Evolutionary conservation across 2,888 invertebrate genomes (phyloP).

Genomic region (Aromia moschata): DNA sequence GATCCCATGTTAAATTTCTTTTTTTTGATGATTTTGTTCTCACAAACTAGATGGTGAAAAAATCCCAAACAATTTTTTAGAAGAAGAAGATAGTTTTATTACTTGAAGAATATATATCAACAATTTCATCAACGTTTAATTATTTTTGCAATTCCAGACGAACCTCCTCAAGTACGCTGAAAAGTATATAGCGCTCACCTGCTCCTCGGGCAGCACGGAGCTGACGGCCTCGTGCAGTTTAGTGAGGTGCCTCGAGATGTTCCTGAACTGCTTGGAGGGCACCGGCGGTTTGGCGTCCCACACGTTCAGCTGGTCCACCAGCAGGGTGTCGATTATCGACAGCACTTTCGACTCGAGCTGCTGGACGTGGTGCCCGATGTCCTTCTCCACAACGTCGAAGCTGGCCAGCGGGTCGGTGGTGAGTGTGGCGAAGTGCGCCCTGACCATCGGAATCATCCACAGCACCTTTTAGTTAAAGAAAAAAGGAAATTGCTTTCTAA

Average conservation of each 20-base stretch:
- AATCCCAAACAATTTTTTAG: too few relatives aligned
- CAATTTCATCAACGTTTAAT: too few relatives aligned
- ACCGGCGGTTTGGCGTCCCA: conserved; percentile 97
- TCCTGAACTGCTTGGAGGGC: conserved; percentile 89
- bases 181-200: conserved; percentile 72
- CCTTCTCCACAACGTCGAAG: conserved; percentile 79
- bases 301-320: conserved; percentile 79
- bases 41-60: too few relatives aligned
- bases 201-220: conserved; percentile 81
- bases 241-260: conserved; percentile 86
- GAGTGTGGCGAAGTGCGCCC: conserved; percentile 72
- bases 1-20: too few relatives aligned
- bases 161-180: too few relatives aligned
- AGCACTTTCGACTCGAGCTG: conserved; percentile 94
- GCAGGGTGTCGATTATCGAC: conserved; percentile 86
- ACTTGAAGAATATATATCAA: too few relatives aligned
- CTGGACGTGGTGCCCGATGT: conserved; percentile 87
- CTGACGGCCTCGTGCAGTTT: conserved; percentile 92
- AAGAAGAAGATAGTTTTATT: too few relatives aligned
- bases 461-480: too few relatives aligned
- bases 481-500: too few relatives aligned
- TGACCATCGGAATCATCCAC: conserved; percentile 80
- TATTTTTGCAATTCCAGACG: too few relatives aligned
- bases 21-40: too few relatives aligned
- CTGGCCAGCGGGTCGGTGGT: conserved; percentile 67